Conservation (phyloP, 2,888 invertebrate species). For the Neoascia interrupta region DNA sequence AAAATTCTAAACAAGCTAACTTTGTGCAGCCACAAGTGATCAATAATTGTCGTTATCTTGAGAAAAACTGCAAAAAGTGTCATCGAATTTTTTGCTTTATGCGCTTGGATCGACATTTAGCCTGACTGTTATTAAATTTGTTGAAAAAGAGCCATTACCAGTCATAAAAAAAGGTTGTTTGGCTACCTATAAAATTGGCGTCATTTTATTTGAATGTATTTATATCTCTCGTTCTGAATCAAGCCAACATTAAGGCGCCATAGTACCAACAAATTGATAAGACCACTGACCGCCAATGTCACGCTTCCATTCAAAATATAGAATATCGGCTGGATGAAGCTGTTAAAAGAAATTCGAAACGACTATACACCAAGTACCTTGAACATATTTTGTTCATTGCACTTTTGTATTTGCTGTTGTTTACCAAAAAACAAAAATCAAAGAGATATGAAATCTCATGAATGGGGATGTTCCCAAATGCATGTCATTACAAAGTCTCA, state of each 20-base stretch:
- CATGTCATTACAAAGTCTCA: constrained; percentile 19
- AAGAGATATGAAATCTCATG: constrained; percentile 25
- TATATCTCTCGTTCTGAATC: constrained; percentile 36
- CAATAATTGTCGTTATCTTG: too few species aligned
- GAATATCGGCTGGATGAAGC: neutral
- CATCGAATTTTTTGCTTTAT: too few species aligned
- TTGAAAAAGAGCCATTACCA: too few species aligned
- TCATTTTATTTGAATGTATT: too few species aligned
- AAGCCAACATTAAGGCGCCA: constrained; percentile 55
- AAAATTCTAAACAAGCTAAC: too few species aligned
- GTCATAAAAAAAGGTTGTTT: too few species aligned
- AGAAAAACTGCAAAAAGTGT: too few species aligned
- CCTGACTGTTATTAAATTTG: too few species aligned
- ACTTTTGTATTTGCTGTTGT: constrained; percentile 38
- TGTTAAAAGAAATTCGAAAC: neutral
- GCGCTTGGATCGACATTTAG: too few species aligned
- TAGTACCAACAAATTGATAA: constrained; percentile 53
- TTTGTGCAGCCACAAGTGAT: too few species aligned
- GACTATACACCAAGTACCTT: constrained; percentile 44
- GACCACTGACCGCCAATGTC: constrained; percentile 48
- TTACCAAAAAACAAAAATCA: constrained; percentile 21
- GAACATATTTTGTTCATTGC: constrained; percentile 60
- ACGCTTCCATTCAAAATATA: constrained; percentile 32
- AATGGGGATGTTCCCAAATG: constrained; percentile 41
- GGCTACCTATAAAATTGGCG: too few species aligned